Conservation (phyloP, 1,140 invertebrate species). For the Rhizoglyphus robini region DNA sequence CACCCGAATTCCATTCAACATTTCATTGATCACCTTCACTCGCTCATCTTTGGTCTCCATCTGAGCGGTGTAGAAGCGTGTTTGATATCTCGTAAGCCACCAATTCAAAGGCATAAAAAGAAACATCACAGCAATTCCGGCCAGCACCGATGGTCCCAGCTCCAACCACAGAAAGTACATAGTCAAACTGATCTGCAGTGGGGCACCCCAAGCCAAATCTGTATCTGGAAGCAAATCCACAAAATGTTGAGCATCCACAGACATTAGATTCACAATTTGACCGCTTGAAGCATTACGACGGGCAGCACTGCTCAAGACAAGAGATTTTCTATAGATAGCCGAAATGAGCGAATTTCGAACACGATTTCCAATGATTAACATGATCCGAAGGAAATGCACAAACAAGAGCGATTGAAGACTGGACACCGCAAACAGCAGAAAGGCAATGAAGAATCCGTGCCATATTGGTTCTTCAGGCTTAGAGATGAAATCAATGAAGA, state of each 20-base stretch:
- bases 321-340: conserved; percentile 30
- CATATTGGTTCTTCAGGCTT: conserved; percentile 47
- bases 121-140: conserved; percentile 36
- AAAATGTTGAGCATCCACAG: conserved; percentile 38
- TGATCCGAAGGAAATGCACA: conserved; percentile 74
- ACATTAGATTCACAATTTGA: conserved; percentile 43
- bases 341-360: conserved; percentile 28
- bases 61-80: conserved; percentile 32
- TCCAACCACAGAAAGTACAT: conserved; percentile 82
- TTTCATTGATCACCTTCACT: conserved; percentile 32
- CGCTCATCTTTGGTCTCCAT: conserved; percentile 33
- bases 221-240: conserved; percentile 26
- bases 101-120: conserved; percentile 38
- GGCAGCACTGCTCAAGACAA: conserved; percentile 30
- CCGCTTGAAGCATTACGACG: conserved; percentile 36
- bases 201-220: conserved; percentile 83
- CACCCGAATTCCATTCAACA: too few species aligned
- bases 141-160: conserved; percentile 37
- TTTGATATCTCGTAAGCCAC: conserved; percentile 30
- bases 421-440: conserved; percentile 32
- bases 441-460: conserved; percentile 72
- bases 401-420: conserved; percentile 53
- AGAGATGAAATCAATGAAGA: conserved; percentile 50
- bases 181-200: conserved; percentile 71
- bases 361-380: conserved; percentile 44